Evolutionary conservation across 2,888 invertebrate genomes (phyloP), one percentile per base, ranked within the genome.

Genomic region (Stenodema calcarata): DNA sequence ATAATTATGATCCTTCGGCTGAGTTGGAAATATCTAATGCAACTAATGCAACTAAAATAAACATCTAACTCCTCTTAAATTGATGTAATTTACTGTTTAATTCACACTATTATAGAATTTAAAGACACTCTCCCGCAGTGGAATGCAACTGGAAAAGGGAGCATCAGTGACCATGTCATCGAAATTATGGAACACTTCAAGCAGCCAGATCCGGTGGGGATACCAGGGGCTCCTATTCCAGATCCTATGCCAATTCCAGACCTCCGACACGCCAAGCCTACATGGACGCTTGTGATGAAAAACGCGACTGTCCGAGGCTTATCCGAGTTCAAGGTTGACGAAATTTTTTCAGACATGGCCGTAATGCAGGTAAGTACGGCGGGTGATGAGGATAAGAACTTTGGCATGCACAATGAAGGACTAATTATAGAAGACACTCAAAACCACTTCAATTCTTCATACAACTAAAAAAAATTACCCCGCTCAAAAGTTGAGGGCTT

Each of bases 241-340:
- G 97, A 97, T 90, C 97, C 97, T 0, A 94, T 96, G 92, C 92
- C 93, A 0, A 94, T 97, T 35, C 96, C 96, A 0, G 94, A 95
- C 89, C 94, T 95, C 92, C 94, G 93, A 86, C 94, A 95, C 89
- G 94, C 94, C 0, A 92, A 96, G 88, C 94, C 94, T 0, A 92
- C 94, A 82, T 93, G 94, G 42, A 94, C 93, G 9, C 93, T 97
- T 90, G 92, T 62, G 0, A 95, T 97, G 91, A 94, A 93, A 89
- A 93, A 95, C 88, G 93, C 95, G 4, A 93, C 94, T 85, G 93
- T 96, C 0, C 93, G 95, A 89, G 97, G 97, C 1, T 92, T 97
- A 86, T 95, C 95, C 88, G 94, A 95, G 90, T 96, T 97, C 90
- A 93, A 95, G 70, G 94, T 97, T 73, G 92, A 94, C 41, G 93